A percentile compares a stretch with the other conserved stretches of the same genome.
These are phyloP conservation scores for Pteronotus mesoamericanus DNA, from an alignment of 2,797 vertebrate species.

Conservation along the genomic window DNA sequence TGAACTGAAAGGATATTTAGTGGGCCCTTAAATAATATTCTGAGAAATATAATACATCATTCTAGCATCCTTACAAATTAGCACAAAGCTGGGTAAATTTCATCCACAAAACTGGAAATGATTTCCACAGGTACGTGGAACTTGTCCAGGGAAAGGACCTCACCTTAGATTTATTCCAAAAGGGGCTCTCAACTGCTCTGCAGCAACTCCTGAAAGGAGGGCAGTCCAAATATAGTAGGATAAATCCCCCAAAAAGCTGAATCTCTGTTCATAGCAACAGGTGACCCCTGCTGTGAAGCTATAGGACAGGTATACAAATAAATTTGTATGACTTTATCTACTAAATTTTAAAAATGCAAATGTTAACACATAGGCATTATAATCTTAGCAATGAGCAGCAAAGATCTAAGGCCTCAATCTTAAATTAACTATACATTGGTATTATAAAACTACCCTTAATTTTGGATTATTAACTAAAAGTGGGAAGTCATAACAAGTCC, in stretches of 20 bases:
- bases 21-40: not conserved
- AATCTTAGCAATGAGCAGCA: not conserved
- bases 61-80: not conserved
- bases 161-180: constrained; percentile 51
- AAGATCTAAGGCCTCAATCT: not conserved
- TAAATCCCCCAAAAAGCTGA: constrained; percentile 37
- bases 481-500: not conserved
- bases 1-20: not conserved
- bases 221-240: constrained; percentile 34
- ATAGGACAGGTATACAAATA: constrained; percentile 46
- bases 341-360: constrained; percentile 8
- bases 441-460: not conserved
- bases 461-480: constrained; percentile 18
- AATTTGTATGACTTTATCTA: constrained; percentile 12
- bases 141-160: constrained; percentile 47
- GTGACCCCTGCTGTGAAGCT: constrained; percentile 34
- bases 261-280: constrained; percentile 34
- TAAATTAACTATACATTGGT: not conserved
- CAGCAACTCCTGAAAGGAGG: constrained; percentile 46
- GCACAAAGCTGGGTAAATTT: constrained; percentile 2
- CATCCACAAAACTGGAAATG: constrained; percentile 24
- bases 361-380: constrained; percentile 23
- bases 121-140: not conserved
- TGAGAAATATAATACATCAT: not conserved
- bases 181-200: constrained; percentile 42